Base-by-base conservation (phyloP, 2,888 invertebrate species). In the Apotomis capreana region DNA sequence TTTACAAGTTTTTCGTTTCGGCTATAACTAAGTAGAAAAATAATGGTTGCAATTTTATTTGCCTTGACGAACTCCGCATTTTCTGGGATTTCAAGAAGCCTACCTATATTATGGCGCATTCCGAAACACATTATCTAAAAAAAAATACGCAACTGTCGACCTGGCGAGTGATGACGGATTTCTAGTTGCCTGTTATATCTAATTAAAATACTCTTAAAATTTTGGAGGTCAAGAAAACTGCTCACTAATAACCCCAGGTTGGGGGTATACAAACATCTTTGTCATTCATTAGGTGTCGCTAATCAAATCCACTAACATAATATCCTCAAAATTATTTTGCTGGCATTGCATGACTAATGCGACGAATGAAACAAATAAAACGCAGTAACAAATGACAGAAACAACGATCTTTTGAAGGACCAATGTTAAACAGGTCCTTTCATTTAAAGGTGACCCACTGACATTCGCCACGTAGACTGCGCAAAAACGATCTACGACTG, bases 361-460 rank as follows among this genome's bases (percentile, higher is more conserved):
- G 49, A 9, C 9, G 3, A 49, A 49, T 8, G 5, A 9, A 49
- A 49, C 3, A 49, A 49, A 49, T 9, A 49, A 49, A 37, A 58
- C 6, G 12, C 37, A 36, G 9, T n/a, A 15, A 49, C 49, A 57
- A 57, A 58, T n/a, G 5, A 37, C 26, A 37, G 37, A 37, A 37
- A 58, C 13, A 59, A 49, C 0, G 61, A 52, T 60, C n/a, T 70
- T 65, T 55, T 55, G 8, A 62, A 64, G 59, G 49, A 40, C 9
- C 60, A 64, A 37, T 52, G 55, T 15, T 44, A 4, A 44, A 44
- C 15, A 6, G 5, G 4, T 63, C 64, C 37, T 73, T 61, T 52
- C 46, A 15, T 59, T 40, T 46, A 54, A 68, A 49, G 63, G 57
- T 64, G 59, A 61, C 67, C 49, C 26, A 8, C 44, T 36, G 36